Base-by-base conservation (phyloP, 2,797 vertebrate species). In the Phoeniculus purpureus region DNA sequence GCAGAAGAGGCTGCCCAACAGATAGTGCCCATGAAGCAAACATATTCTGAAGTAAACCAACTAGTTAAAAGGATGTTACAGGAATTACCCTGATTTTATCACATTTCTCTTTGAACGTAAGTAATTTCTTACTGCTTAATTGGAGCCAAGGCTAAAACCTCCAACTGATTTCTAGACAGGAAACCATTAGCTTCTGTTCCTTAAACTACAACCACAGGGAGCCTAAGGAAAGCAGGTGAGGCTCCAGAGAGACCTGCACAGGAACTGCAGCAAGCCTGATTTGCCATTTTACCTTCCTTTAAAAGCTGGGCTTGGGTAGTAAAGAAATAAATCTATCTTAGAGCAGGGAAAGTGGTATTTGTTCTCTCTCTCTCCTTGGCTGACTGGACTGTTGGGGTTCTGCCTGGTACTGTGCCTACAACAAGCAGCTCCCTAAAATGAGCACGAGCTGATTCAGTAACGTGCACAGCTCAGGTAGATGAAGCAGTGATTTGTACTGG, bases 311-410 rank as follows among this genome's bases (percentile, higher is more conserved):
- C 3, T 82, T 91, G 22, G 26, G 66, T 5, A 72, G 65, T n/a
- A 59, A 40, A 64, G 58, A 58, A 25, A 64, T 59, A 13, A 7
- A 6, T 19, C 43, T 17, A 29, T 6, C 40, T 50, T 64, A 45
- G 25, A 68, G 32, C 47, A 59, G 47, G 78, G 62, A 12, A 73
- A 62, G 25, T 5, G 7, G 37, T 31, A 52, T 59, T 67, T 29
- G 20, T 50, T 54, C 62, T 52, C 48, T 26, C 48, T 26, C 48
- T 40, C 15, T n/a, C 27, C 45, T 40, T 79, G 45, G 48, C 47
- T 1, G 1, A 8, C 26, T 0, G 0, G 1, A 8, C 22, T 0
- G 0, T 8, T n/a, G 45, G 22, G 22, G 12, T 14, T 83, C 40
- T 79, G 37, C 20, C 40, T 29, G 15, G 8, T 22, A 13, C 40